Conservation (phyloP, 1,140 invertebrate species). For the Phymorhynchus buccinoides region DNA sequence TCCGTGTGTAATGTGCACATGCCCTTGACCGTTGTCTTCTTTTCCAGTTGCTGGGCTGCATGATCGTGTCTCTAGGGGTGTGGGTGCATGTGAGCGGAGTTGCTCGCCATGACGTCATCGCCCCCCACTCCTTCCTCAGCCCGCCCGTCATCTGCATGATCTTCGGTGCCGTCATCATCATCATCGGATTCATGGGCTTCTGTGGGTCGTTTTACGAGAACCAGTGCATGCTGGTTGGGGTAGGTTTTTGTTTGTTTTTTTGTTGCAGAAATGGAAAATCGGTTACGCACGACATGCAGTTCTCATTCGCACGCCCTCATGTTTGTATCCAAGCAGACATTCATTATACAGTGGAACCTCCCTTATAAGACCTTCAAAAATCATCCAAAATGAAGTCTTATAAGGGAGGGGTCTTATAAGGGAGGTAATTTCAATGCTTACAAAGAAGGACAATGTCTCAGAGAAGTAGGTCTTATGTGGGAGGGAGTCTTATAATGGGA, state of each 20-base stretch:
- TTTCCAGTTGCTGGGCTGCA: constrained; percentile 81
- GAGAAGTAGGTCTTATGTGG: too few species aligned
- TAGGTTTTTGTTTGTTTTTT: constrained; percentile 73
- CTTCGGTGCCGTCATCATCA: constrained; percentile 84
- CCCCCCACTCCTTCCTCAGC: constrained; percentile 62
- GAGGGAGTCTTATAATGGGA: too few species aligned
- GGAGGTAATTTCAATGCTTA: too few species aligned
- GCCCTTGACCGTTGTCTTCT: neutral
- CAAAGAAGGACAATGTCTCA: too few species aligned
- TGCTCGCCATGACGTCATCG: constrained; percentile 53
- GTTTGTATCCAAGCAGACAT: too few species aligned
- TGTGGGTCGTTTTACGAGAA: constrained; percentile 90
- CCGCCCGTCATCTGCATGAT: constrained; percentile 75
- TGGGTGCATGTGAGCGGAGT: constrained; percentile 78
- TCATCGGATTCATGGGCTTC: constrained; percentile 91
- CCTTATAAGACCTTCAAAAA: too few species aligned
- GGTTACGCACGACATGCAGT: too few species aligned
- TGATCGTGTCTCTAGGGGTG: constrained; percentile 81
- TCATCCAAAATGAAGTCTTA: too few species aligned
- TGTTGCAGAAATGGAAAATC: neutral
- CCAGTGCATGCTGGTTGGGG: constrained; percentile 86
- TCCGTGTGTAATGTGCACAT: constrained; percentile 1
- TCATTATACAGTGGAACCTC: too few species aligned
- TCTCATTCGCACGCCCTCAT: too few species aligned
- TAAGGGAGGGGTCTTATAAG: too few species aligned